Evolutionary conservation across 2,113 vertebrate species (phyloP), one percentile per base, ranked within the genome.

Genomic region (Podarcis cretensis): DNA sequence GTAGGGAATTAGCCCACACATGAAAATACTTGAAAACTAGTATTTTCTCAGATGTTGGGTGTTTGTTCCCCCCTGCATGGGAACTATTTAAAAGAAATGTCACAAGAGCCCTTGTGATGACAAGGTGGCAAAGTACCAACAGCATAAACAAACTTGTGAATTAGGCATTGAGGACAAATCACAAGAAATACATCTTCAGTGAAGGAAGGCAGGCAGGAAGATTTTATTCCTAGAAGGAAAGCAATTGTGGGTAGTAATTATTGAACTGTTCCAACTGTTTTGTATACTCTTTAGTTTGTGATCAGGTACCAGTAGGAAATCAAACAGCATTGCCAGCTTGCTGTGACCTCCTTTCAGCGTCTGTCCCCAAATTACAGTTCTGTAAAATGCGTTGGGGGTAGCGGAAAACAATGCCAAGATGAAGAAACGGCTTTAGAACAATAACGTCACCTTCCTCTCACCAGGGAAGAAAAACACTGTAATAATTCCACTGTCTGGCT

Each of bases 401-500:
- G 57, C 0, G 3, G 14, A 90, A 94, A 94, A 90, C 35, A 91
- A 37, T 90, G 89, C 90, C 90, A 87, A 91, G 13, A 79, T 3
- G 63, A 84, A 48, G 35, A 75, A n/a, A 32, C 81, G 69, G 35
- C 57, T 90, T 86, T 83, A 7, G 9, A 91, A 78, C 25, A 43
- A 68, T 54, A 8, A 25, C 84, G 8, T 85, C 57, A 76, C 59
- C 57, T 78, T 10, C 40, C 10, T 48, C 57, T 86, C 35, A 30
- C 78, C 40, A 43, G 14, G 30, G 13, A n/a, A 68, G 30, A 32
- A 63, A 63, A 63, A 20, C 10, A 63, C n/a, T 9, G 23, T n/a
- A 25, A 4, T 57, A 21, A 54, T 9, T 23, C 48, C 30, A 54
- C 13, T 5, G 18, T 18, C 59, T 63, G 59, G 59, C 59, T 20